Conservation (phyloP, 2,113 vertebrate species). For the Bubo scandiacus region DNA sequence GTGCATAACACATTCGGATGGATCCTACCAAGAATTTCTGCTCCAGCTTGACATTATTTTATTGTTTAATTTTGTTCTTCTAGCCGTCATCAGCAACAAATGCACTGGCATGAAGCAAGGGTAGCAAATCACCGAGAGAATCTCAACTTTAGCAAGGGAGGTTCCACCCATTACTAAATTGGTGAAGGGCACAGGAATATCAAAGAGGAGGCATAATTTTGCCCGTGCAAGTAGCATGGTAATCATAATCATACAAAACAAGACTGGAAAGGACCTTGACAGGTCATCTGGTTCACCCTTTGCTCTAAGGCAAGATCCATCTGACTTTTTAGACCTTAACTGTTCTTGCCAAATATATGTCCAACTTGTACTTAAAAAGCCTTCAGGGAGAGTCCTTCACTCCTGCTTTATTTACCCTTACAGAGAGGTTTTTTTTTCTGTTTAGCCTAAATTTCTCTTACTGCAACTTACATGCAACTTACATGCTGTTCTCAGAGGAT, state of each 20-base stretch:
- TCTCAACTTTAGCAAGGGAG: background rate
- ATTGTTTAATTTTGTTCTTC: background rate
- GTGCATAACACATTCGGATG: background rate
- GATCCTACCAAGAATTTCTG: background rate
- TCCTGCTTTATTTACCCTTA: background rate
- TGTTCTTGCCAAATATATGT: background rate
- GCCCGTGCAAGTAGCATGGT: background rate
- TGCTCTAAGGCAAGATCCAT: slow-evolving; percentile 2
- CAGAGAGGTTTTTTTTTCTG: background rate
- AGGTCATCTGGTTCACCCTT: background rate
- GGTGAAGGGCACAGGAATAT: background rate
- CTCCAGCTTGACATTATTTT: background rate
- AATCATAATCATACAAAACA: background rate
- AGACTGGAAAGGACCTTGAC: background rate
- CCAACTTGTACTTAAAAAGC: background rate
- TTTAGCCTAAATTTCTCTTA: background rate
- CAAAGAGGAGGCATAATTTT: background rate
- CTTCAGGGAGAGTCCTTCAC: background rate
- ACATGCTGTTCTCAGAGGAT: background rate
- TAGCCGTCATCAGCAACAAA: background rate
- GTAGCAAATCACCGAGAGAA: background rate
- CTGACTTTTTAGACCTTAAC: background rate
- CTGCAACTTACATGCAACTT: background rate
- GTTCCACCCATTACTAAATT: background rate
- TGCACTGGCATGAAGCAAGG: background rate